Conservation (phyloP, 2,888 invertebrate genomes). For the Eremobia ochroleuca region DNA sequence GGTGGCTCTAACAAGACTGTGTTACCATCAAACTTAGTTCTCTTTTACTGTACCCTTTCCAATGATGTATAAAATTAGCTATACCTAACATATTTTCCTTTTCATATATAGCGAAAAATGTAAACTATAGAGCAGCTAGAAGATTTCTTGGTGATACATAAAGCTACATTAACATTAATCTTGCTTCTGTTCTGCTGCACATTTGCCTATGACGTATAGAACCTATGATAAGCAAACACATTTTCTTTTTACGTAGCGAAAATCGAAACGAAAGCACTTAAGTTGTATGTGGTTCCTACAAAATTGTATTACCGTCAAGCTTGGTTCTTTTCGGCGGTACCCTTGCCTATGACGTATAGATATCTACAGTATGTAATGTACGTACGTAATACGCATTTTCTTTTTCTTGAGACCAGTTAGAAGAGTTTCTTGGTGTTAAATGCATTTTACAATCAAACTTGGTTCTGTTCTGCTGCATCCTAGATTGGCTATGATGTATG, state of each 20-base stretch:
- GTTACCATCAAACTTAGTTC: not conserved
- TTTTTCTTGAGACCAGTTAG: not conserved
- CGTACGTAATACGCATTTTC: not conserved
- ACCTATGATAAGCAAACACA: not conserved
- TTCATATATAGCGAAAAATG: not conserved
- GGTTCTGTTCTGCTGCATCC: not conserved
- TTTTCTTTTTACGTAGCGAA: constrained; percentile 4
- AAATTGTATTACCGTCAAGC: not conserved
- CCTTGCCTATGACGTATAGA: too few relatives aligned
- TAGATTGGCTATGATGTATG: not conserved
- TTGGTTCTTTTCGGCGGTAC: not conserved
- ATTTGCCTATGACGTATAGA: not conserved
- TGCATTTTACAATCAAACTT: not conserved
- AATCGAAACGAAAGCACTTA: not conserved
- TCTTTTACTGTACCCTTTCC: not conserved
- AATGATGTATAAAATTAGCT: not conserved
- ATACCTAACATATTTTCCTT: constrained; percentile 13
- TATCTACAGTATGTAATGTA: not conserved
- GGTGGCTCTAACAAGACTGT: not conserved
- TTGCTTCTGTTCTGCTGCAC: not conserved
- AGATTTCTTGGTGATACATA: not conserved
- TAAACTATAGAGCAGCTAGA: not conserved
- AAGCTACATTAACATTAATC: constrained; percentile 3
- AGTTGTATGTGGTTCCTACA: not conserved
- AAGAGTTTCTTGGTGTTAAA: not conserved